phyloP scores from a whole-genome alignment of 1,140 invertebrate species.

The Gryon sp. region DNA sequence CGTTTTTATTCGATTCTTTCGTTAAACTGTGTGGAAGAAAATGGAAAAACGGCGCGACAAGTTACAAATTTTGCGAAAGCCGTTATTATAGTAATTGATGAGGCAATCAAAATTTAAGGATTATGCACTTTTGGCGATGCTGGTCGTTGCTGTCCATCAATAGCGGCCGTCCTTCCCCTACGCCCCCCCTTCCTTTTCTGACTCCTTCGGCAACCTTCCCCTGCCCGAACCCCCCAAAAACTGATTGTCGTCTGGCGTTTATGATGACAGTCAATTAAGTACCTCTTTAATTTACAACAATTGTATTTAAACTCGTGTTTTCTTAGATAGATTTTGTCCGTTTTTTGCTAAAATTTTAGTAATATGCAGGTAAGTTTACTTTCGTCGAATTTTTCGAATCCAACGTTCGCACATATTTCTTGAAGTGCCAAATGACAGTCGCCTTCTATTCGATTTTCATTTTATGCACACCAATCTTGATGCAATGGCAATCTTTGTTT shows the following conservation, averaged over 20 bases:
- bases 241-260: too few relatives aligned
- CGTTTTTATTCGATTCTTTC: conserved; percentile 20
- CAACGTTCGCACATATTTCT: conserved; percentile 71
- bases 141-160: conserved; percentile 79
- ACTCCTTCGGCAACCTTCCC: too few relatives aligned
- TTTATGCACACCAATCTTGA: too few relatives aligned
- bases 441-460: conserved; percentile 24
- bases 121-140: conserved; percentile 77
- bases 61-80: background rate
- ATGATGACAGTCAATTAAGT: conserved; percentile 57
- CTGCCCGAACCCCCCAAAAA: too few relatives aligned
- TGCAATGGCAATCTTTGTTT: background rate
- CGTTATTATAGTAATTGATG: conserved; percentile 28
- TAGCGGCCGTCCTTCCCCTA: conserved; percentile 73
- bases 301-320: conserved; percentile 59
- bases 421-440: conserved; percentile 76
- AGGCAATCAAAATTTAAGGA: conserved; percentile 55
- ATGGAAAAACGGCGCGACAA: conserved; percentile 22
- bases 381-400: conserved; percentile 30
- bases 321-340: conserved; percentile 33
- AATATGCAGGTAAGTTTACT: conserved; percentile 33
- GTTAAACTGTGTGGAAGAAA: too few relatives aligned
- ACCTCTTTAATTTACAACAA: conserved; percentile 63
- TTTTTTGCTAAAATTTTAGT: conserved; percentile 9
- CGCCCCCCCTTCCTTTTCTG: conserved; percentile 6